Evolutionary conservation across 2,113 vertebrate genomes (phyloP), one percentile per base, ranked within the genome.

Genomic region (Pungitius pungitius): DNA sequence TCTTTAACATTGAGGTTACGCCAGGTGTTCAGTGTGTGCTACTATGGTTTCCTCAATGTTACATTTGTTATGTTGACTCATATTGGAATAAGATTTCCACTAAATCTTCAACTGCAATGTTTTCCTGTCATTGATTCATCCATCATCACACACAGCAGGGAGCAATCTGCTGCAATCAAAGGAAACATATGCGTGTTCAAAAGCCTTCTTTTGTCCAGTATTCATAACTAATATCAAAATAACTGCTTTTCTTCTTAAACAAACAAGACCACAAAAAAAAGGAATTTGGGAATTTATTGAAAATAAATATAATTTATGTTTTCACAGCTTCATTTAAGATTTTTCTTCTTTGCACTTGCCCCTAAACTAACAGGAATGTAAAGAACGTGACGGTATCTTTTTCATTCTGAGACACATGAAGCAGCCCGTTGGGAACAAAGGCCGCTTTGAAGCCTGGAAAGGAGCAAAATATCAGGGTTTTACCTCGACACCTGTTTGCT

Each of bases 401-500:
- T 55, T 61, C n/a, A 65, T 65, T 39, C 27, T 55, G 35, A 37
- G 35, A 43, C n/a, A 52, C 78, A 56, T 64, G 62, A 74, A 69
- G 49, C 30, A 51, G 69, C 7, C 56, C 30, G 55, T 67, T 78
- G 58, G n/a, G 60, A 80, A 85, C 69, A 88, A 82, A 88, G 74
- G 52, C 27, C 49, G 40, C 69, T 85, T 87, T 90, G 85, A 86
- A 84, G 80, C 39, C 59, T 71, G 57, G 62, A 47, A 80, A 51
- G 69, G 35, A 63, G 33, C 67, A 59, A 82, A 83, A 80, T 55
- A 62, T 62, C 11, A 9, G 52, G 45, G 59, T 77, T 83, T 87
- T 72, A 80, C 64, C 70, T 69, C 33, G 57, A 86, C 85, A 78
- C 69, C 88, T 91, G 89, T 83, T 82, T 81, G 70, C 51, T 77